Evolutionary conservation across 1,140 invertebrate genomes (phyloP).

Genomic region (Drepana arcuata): DNA sequence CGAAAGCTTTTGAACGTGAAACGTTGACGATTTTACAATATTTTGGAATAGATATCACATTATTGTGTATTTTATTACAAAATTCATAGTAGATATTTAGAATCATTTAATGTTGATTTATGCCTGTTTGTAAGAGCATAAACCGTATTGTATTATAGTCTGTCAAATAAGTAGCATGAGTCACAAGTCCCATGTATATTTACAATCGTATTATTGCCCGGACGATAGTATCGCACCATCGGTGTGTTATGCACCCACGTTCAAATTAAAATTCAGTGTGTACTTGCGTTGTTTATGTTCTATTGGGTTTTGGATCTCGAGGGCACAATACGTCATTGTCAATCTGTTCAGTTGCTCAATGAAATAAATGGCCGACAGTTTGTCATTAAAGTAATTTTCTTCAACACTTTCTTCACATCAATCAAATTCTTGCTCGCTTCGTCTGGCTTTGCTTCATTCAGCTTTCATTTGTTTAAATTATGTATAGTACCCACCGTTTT

Average conservation of each 20-base stretch:
- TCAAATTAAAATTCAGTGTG: slow-evolving; percentile 24
- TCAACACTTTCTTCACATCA: slow-evolving; percentile 6
- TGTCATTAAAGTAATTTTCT: slow-evolving; percentile 12
- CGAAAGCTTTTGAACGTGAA: too few species aligned
- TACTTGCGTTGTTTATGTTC: background rate
- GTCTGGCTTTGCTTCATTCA: too few species aligned
- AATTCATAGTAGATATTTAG: too few species aligned
- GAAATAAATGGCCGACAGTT: slow-evolving; percentile 28
- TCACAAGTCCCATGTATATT: slow-evolving; percentile 15
- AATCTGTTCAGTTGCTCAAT: slow-evolving; percentile 43
- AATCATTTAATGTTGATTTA: too few species aligned
- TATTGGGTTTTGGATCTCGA: slow-evolving; percentile 20
- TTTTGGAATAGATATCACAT: too few species aligned
- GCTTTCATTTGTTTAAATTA: slow-evolving; percentile 8
- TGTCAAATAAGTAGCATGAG: too few species aligned
- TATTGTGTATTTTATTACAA: too few species aligned
- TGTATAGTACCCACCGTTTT: too few species aligned
- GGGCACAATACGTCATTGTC: slow-evolving; percentile 60
- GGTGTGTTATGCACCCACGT: slow-evolving; percentile 22
- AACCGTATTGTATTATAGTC: too few species aligned
- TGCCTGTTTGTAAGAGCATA: too few species aligned
- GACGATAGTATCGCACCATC: slow-evolving; percentile 28
- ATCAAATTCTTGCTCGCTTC: slow-evolving; percentile 11
- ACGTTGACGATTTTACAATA: too few species aligned
- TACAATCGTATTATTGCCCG: slow-evolving; percentile 25